phyloP scores from a whole-genome alignment of 2,113 vertebrate genomes.

The Dascyllus trimaculatus region DNA sequence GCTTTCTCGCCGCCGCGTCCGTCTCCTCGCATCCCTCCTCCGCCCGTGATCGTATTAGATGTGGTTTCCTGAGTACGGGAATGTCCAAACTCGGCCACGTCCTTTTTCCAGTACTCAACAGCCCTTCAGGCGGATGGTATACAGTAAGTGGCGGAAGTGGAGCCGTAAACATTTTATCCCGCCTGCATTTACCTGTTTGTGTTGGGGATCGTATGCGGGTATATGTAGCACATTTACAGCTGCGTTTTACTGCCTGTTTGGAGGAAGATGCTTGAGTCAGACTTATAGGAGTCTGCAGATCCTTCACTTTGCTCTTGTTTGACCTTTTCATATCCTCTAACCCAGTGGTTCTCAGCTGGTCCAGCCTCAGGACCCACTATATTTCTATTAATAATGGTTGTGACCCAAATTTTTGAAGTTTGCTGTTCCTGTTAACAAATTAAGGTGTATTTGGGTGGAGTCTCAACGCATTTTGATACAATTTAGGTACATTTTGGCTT shows the following conservation, averaged over 20 bases:
- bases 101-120: conserved; percentile 76
- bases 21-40: conserved; percentile 26
- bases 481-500: no score
- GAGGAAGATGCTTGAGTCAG: conserved; percentile 8
- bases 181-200: conserved; percentile 77
- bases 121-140: conserved; percentile 43
- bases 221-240: conserved; percentile 46
- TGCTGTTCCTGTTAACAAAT: no score
- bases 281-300: not conserved
- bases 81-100: conserved; percentile 70
- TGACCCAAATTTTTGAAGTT: no score
- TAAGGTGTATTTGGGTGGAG: no score
- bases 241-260: conserved; percentile 22
- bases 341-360: no score
- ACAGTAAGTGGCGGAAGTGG: conserved; percentile 79
- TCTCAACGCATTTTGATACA: no score
- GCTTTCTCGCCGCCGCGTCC: conserved; percentile 50
- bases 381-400: no score
- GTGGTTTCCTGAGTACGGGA: conserved; percentile 81
- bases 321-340: conserved; percentile 32
- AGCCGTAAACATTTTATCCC: conserved; percentile 77
- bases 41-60: conserved; percentile 73
- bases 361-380: no score
- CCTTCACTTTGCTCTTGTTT: not conserved
- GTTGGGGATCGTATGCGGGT: conserved; percentile 53